These are phyloP conservation scores for Struthio camelus DNA, from an alignment of 2,113 vertebrate genomes.

Conservation along the genomic window DNA sequence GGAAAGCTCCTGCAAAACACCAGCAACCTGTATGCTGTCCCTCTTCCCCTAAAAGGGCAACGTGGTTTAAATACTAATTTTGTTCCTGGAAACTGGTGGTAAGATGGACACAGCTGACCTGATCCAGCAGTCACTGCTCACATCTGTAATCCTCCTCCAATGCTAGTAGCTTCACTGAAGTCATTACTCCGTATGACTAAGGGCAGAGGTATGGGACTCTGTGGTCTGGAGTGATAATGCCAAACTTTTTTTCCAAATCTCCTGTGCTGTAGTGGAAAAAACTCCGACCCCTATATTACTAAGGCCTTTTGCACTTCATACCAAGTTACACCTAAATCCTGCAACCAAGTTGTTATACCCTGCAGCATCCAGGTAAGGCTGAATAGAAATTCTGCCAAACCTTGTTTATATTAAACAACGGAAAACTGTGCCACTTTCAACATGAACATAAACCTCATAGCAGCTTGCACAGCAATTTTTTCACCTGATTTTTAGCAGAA, in stretches of 20 bases:
- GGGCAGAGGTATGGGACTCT: not conserved
- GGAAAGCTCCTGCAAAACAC: not conserved
- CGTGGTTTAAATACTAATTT: not conserved
- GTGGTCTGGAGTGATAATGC: not conserved
- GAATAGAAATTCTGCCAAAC: not conserved
- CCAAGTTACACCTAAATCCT: not conserved
- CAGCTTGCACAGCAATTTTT: not conserved
- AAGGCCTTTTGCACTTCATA: not conserved
- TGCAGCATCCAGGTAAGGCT: not conserved
- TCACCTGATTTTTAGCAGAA: not conserved
- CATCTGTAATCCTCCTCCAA: not conserved
- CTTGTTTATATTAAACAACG: not conserved
- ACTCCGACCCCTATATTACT: not conserved
- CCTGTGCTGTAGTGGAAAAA: not conserved
- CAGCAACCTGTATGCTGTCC: not conserved
- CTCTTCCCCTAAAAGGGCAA: not conserved
- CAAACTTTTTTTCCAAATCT: not conserved
- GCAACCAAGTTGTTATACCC: fast-evolving
- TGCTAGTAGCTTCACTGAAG: not conserved
- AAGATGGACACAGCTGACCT: not conserved
- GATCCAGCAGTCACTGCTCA: not conserved
- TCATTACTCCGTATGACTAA: not conserved
- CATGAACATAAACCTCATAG: not conserved
- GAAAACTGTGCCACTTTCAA: not conserved
- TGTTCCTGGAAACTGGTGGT: not conserved